Base-by-base conservation (phyloP, 2,797 vertebrate species). In the Aulostomus chinensis region DNA sequence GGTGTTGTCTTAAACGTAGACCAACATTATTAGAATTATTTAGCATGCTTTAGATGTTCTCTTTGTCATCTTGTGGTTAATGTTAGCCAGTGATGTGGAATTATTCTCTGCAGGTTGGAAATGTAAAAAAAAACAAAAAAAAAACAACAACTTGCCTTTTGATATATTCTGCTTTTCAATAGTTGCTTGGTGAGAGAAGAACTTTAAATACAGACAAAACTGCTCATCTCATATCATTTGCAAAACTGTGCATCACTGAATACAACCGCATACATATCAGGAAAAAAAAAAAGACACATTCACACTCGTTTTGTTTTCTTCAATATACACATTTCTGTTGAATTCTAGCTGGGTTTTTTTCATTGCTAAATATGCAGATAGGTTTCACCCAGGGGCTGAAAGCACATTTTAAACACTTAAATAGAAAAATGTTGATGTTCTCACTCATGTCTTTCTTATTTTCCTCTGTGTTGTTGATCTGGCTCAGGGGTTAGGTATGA, bases 401-500 rank as follows among this genome's bases (percentile, higher is more conserved):
- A 77, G 54, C 57, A 52, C 76, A 73, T 73, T 77, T 82, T 80
- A 79, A 65, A 62, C 56, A 53, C 57, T 80, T 68, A 37, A 76
- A 81, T 78, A 56, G 58, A 54, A 59, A 78, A 73, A 70, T 71
- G 59, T 77, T 62, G 76, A 70, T 68, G 77, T 80, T 83, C 83
- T 74, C 64, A 73, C 68, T 65, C 67, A 61, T 68, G 75, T 76
- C 75, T 80, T 72, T 54, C 73, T 78, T 72, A 62, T 78, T 70
- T 62, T 42, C 39, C 68, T 53, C 57, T 69, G 66, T 80, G 80
- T 65, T 83, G 79, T 80, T 78, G 83, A 83, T 87, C 64, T 75
- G 77, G 86, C 82, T 86, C 83, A 78, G 85, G 84, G 84, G 81
- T 82, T 71, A 83, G 74, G 62, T 73, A 68, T 36, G 79, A 81